Evolutionary conservation across 2,113 vertebrate species (phyloP).

Genomic region (Trematocara stigmaticum): DNA sequence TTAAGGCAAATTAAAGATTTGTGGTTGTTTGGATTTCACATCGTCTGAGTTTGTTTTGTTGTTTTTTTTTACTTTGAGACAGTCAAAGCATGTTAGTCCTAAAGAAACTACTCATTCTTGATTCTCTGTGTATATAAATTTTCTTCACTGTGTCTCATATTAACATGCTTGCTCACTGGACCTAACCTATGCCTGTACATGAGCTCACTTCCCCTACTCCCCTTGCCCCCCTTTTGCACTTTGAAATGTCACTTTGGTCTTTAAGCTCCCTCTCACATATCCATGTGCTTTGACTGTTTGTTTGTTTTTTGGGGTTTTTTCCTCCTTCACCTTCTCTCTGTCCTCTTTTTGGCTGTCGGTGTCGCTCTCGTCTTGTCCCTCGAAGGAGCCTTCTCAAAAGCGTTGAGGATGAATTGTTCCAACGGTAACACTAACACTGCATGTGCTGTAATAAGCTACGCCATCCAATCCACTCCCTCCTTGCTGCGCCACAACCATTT

Average conservation of each 20-base stretch:
- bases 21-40: neutral
- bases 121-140: neutral
- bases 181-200: slow-evolving; percentile 1
- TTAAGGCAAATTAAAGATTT: neutral
- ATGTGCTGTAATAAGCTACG: neutral
- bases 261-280: slow-evolving; percentile 19
- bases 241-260: neutral
- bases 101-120: neutral
- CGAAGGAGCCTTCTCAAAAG: slow-evolving; percentile 79
- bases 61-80: neutral
- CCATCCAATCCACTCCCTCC: neutral
- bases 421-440: slow-evolving; percentile 74
- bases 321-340: neutral
- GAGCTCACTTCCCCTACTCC: neutral
- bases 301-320: neutral
- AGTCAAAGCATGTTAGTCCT: neutral
- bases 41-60: neutral
- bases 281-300: slow-evolving; percentile 45
- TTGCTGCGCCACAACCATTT: neutral
- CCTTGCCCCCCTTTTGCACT: neutral
- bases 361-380: slow-evolving; percentile 18
- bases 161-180: neutral
- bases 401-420: slow-evolving; percentile 80
- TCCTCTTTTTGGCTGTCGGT: slow-evolving; percentile 14
- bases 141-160: neutral